Percentiles rank a stretch among this genome's conserved stretches.
These are phyloP conservation scores for Cyanoderma ruficeps DNA, from an alignment of 2,113 vertebrate species.

Conservation along the genomic window DNA sequence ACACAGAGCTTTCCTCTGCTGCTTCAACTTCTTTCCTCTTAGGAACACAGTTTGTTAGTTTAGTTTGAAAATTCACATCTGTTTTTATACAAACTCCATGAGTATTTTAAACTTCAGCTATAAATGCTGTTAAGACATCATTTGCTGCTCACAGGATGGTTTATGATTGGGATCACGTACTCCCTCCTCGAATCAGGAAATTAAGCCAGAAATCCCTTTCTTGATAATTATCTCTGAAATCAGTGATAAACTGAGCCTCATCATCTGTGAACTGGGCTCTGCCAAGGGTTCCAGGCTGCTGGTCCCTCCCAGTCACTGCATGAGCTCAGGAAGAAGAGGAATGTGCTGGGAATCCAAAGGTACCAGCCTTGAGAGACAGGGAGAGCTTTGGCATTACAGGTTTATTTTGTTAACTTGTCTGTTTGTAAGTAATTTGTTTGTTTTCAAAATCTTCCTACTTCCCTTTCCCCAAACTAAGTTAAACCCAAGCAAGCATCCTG, in stretches of 20 bases:
- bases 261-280: background rate
- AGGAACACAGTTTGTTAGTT: background rate
- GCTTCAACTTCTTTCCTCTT: background rate
- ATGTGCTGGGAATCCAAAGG: background rate
- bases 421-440: conserved; percentile 27
- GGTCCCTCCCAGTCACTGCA: background rate
- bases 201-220: conserved; percentile 21
- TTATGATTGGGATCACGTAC: conserved; percentile 55
- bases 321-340: background rate
- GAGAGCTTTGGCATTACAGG: background rate
- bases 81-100: conserved; percentile 35
- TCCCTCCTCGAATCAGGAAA: background rate
- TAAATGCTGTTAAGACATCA: conserved; percentile 12
- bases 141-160: conserved; percentile 23
- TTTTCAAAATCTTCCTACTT: conserved; percentile 47
- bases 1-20: background rate
- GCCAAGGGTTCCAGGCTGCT: background rate
- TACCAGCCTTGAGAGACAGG: background rate
- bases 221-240: background rate
- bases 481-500: conserved; percentile 64
- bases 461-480: conserved; percentile 46
- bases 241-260: background rate
- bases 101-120: conserved; percentile 26
- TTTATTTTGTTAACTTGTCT: background rate
- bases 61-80: conserved; percentile 63